Evolutionary conservation across 2,797 vertebrate species (phyloP).

Genomic region (Lepilemur ruficaudatus): DNA sequence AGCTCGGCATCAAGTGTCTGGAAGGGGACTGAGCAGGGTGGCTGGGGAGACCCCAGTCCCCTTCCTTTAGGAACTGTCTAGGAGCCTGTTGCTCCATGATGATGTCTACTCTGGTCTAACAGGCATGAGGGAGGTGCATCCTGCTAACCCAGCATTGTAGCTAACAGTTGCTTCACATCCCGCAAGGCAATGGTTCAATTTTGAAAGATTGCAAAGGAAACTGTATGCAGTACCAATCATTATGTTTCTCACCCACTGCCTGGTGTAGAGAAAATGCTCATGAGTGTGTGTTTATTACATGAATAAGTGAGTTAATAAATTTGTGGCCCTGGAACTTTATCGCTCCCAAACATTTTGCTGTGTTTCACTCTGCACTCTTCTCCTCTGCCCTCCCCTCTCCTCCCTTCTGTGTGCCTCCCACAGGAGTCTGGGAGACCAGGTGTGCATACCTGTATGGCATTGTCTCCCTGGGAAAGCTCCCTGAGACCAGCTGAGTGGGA

Average conservation of each 20-base stretch:
- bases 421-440: not conserved
- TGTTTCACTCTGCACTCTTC: not conserved
- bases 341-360: not conserved
- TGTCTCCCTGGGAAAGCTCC: not conserved
- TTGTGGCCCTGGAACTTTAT: not conserved
- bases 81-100: not conserved
- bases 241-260: not conserved
- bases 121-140: not conserved
- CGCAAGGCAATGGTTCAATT: not conserved
- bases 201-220: not conserved
- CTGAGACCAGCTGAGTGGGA: too few species aligned
- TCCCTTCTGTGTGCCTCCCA: fast-evolving
- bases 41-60: not conserved
- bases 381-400: too few species aligned
- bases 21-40: not conserved
- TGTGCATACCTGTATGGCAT: fast-evolving
- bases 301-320: not conserved
- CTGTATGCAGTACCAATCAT: fast-evolving
- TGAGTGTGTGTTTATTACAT: not conserved
- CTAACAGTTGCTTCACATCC: not conserved
- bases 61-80: not conserved
- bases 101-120: not conserved
- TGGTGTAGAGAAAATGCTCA: not conserved
- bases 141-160: not conserved
- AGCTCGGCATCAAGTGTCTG: not conserved